Conservation (phyloP, 1,140 invertebrate species). For the Bombus waltoni region DNA sequence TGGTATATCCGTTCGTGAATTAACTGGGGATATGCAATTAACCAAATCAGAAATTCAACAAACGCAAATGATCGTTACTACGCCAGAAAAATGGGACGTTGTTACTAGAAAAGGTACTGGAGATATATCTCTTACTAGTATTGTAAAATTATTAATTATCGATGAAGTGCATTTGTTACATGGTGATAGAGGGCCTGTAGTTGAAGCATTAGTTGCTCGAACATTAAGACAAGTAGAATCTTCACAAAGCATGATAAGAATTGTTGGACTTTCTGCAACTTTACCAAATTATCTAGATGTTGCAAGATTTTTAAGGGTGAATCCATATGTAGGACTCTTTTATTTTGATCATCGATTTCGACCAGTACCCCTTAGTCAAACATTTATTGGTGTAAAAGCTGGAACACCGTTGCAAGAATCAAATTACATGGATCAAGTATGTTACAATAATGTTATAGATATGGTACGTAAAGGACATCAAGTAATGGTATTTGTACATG, state of each 20-base stretch:
- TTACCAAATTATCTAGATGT: conserved; percentile 99
- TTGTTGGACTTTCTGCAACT: conserved; percentile 98
- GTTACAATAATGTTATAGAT: conserved; percentile 95
- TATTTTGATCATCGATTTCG: conserved; percentile 98
- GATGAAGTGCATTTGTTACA: conserved; percentile 99
- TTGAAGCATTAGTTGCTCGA: conserved; percentile 98
- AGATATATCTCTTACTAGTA: conserved; percentile 94
- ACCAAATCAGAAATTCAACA: conserved; percentile 97
- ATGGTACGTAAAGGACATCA: conserved; percentile 96
- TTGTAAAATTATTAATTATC: conserved; percentile 97
- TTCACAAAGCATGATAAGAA: conserved; percentile 98
- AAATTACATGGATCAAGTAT: conserved; percentile 95
- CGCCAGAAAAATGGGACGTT: conserved; percentile 99
- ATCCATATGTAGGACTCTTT: conserved; percentile 96
- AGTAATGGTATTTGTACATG: conserved; percentile 99
- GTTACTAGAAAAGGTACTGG: conserved; percentile 97
- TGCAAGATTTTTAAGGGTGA: conserved; percentile 96
- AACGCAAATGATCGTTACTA: conserved; percentile 99
- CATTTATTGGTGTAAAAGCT: conserved; percentile 96
- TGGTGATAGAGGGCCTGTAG: conserved; percentile 98
- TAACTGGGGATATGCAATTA: conserved; percentile 99
- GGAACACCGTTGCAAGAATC: conserved; percentile 90
- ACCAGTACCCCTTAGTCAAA: conserved; percentile 96
- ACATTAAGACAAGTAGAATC: conserved; percentile 97
- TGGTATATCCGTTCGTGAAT: conserved; percentile 93